phyloP scores from a whole-genome alignment of 2,113 vertebrate genomes.

The Anhinga anhinga region DNA sequence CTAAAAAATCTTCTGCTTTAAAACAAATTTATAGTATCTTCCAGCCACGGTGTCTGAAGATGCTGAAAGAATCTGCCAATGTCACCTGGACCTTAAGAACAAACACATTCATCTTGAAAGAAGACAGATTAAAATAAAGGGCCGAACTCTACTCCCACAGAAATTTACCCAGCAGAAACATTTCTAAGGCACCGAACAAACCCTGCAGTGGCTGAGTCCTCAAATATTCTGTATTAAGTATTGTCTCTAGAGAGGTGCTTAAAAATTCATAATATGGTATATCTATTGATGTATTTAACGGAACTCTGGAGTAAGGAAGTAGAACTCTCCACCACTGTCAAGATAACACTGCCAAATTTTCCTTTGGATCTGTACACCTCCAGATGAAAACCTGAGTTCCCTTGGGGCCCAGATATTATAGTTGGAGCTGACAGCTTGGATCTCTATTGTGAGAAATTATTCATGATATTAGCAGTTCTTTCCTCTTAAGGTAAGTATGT shows the following conservation, averaged over 20 bases:
- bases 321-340: slow-evolving; percentile 53
- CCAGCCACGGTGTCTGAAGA: not conserved
- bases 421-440: slow-evolving; percentile 66
- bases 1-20: not conserved
- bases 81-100: slow-evolving; percentile 38
- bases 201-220: slow-evolving; percentile 49
- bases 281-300: slow-evolving; percentile 67
- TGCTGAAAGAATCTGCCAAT: not conserved
- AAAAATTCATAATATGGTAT: slow-evolving; percentile 61
- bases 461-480: slow-evolving; percentile 64
- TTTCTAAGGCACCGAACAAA: slow-evolving; percentile 58
- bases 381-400: slow-evolving; percentile 59
- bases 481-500: slow-evolving; percentile 55
- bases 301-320: slow-evolving; percentile 57
- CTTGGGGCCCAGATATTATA: slow-evolving; percentile 39
- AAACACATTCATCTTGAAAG: slow-evolving; percentile 43
- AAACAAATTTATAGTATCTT: not conserved
- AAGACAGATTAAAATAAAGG: slow-evolving; percentile 43
- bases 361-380: slow-evolving; percentile 55
- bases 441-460: slow-evolving; percentile 70
- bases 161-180: slow-evolving; percentile 43
- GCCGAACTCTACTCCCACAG: not conserved
- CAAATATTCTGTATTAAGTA: slow-evolving; percentile 71
- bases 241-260: slow-evolving; percentile 59
- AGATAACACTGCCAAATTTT: slow-evolving; percentile 63